Evolutionary conservation across 2,888 invertebrate species (phyloP), one percentile per base, ranked within the genome.

Genomic region (Macropis europaea): DNA sequence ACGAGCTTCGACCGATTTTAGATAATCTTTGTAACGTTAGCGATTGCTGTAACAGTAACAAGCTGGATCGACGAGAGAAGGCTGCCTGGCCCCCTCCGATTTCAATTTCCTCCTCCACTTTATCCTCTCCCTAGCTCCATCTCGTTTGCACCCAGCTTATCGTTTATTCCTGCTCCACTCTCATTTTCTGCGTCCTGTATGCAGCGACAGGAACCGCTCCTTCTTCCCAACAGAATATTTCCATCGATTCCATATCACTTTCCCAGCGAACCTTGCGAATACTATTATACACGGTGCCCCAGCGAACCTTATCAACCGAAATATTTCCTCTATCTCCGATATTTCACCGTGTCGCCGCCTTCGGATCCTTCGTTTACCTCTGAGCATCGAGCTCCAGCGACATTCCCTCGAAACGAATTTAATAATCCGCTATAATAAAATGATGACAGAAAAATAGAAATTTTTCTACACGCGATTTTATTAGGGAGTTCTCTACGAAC

Each of bases 11-110:
- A 54, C 34, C 67, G 68, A 77, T 68, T 40, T 42, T 34, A 61
- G 73, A 79, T 76, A 70, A 79, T 70, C 76, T 73, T 54, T 45
- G 48, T 59, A 69, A 76, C 69, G 68, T 61, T 76, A 76, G 81
- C 81, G 71, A 79, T 81, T 57, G 73, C 57, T 69, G 61, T 74
- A 70, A 82, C 67, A 54, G 71, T 70, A 80, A 77, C 73, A 67
- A 74, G 67, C 50, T 50, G 54, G 74, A 81, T 76, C 67, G 70
- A 73, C 60, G 69, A n/a, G n/a, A n/a, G 47, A 70, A 78, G 73
- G 50, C 71, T n/a, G n/a, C 53, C 61, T 62, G 15, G 42, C 53
- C 52, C 32, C 36, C 50, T 62, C 76, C 71, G 74, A 73, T 80
- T 76, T 76, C 72, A 79, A 80, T 83, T 73, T 76, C 68, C 50